Conservation (phyloP, 2,888 invertebrate genomes). For the Eupelmus urozonus region DNA sequence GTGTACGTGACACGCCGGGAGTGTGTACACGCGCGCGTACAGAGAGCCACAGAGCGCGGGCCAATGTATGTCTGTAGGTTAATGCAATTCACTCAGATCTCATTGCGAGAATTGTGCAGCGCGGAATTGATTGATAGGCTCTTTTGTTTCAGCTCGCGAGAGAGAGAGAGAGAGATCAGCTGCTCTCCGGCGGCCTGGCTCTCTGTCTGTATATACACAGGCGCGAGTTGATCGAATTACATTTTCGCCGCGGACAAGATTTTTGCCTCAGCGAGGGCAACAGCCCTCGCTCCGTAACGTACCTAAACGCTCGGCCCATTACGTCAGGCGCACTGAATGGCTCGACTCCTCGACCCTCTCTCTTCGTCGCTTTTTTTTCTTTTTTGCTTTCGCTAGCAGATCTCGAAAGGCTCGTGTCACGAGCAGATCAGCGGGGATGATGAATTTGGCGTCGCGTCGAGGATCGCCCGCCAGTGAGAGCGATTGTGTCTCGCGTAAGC, state of each 20-base stretch:
- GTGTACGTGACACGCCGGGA: not conserved
- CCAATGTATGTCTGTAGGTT: constrained; percentile 77
- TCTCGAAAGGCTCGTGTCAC: constrained; percentile 52
- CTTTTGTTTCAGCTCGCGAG: constrained; percentile 64
- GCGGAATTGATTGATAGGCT: constrained; percentile 76
- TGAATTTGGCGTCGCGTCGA: constrained; percentile 49
- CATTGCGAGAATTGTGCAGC: constrained; percentile 74
- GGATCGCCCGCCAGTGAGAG: not conserved
- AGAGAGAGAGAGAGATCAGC: constrained; percentile 38
- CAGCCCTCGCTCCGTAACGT: not conserved
- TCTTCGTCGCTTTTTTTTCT: too few species aligned
- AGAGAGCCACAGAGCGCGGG: constrained; percentile 36
- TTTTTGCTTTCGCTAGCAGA: not conserved
- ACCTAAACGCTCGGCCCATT: too few species aligned
- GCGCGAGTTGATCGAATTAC: constrained; percentile 43
- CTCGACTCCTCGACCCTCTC: not conserved
- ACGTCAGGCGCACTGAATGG: not conserved
- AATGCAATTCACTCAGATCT: constrained; percentile 76
- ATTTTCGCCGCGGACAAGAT: not conserved
- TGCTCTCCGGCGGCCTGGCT: not conserved
- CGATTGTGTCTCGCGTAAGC: constrained; percentile 25
- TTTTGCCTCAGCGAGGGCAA: not conserved
- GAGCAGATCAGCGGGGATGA: constrained; percentile 53
- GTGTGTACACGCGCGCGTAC: constrained; percentile 52
- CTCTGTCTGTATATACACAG: not conserved